phyloP scores from a whole-genome alignment of 2,113 vertebrate species.

The Coracopsis vasa region DNA sequence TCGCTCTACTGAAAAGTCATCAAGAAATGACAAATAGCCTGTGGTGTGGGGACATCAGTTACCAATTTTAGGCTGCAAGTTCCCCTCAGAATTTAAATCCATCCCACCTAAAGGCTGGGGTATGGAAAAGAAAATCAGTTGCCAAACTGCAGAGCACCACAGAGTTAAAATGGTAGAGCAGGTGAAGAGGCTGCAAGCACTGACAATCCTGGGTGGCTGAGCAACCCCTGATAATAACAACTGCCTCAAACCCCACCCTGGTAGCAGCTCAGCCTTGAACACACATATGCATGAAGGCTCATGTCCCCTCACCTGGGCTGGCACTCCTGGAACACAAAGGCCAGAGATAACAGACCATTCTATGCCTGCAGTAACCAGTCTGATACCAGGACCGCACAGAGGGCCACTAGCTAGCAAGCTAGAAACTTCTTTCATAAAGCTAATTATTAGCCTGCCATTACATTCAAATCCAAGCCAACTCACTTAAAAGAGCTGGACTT shows the following conservation, averaged over 20 bases:
- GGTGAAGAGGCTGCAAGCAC: not conserved
- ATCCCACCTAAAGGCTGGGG: not conserved
- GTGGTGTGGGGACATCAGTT: not conserved
- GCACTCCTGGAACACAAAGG: not conserved
- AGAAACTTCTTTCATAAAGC: not conserved
- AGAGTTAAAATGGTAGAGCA: not conserved
- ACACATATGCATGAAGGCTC: fast-evolving
- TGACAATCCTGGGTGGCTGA: not conserved
- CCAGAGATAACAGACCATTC: not conserved
- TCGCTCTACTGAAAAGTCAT: not conserved
- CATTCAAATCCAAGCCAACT: not conserved
- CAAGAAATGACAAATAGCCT: not conserved
- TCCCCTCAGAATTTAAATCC: not conserved
- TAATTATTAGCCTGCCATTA: not conserved
- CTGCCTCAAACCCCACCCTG: not conserved
- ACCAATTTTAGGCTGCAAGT: not conserved
- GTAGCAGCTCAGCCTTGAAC: not conserved
- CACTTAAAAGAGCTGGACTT: not conserved
- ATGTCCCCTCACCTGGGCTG: not conserved
- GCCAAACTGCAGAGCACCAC: not conserved
- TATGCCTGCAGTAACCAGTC: not conserved
- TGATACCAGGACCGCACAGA: not conserved
- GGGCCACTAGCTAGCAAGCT: not conserved
- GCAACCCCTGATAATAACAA: not conserved
- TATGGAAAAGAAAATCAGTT: not conserved